Conservation (phyloP, 2,888 invertebrate genomes). For the Microdon myrmicae region DNA sequence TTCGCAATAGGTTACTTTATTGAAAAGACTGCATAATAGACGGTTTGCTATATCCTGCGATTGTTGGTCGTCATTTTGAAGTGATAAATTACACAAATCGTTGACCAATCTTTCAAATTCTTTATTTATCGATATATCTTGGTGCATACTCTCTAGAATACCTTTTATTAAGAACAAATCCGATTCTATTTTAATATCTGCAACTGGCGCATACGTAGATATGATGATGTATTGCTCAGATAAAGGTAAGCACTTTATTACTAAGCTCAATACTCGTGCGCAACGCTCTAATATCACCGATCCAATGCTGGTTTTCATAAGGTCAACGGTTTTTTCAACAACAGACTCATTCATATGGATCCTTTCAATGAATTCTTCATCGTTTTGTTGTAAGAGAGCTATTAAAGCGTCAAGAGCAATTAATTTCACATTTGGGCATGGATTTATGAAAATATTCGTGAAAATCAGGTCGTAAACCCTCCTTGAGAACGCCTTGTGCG, state of each 20-base stretch:
- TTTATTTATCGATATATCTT: constrained; percentile 60
- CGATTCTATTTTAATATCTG: constrained; percentile 58
- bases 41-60: constrained; percentile 60
- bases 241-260: constrained; percentile 65
- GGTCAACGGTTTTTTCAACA: constrained; percentile 65
- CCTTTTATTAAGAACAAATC: constrained; percentile 64
- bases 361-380: constrained; percentile 62
- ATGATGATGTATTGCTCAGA: constrained; percentile 67
- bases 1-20: constrained; percentile 60
- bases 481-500: constrained; percentile 60
- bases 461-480: constrained; percentile 59
- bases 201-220: constrained; percentile 63
- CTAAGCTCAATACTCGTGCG: constrained; percentile 66
- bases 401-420: constrained; percentile 62
- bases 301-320: constrained; percentile 56
- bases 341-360: constrained; percentile 66
- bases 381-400: constrained; percentile 55
- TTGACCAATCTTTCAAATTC: constrained; percentile 61
- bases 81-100: constrained; percentile 61
- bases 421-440: constrained; percentile 54
- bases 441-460: constrained; percentile 55
- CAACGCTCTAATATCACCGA: constrained; percentile 62
- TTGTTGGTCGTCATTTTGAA: constrained; percentile 57
- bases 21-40: constrained; percentile 63
- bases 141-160: constrained; percentile 61